Evolutionary conservation across 37 sponge, comb jelly and placozoan genomes (phyloP).

Genomic region (Ianthella basta): DNA sequence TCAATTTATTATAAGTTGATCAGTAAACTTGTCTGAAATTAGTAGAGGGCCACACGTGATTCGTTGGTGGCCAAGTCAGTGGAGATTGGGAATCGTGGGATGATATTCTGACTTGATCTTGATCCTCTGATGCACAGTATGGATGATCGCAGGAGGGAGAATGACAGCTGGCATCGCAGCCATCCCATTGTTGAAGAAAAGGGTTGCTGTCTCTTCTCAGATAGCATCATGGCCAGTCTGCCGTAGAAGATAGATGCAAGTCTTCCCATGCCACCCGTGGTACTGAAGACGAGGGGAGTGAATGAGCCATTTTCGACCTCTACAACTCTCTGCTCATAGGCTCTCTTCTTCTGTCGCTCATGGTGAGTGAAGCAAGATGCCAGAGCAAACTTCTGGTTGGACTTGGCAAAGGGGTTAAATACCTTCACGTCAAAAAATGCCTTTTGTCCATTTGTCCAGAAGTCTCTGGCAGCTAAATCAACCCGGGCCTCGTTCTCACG

Average conservation of each 20-base stretch:
- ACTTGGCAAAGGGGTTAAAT: constrained; percentile 31
- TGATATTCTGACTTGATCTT: background rate
- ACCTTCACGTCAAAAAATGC: constrained; percentile 35
- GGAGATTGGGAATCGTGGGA: constrained; percentile 2
- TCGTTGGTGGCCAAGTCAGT: background rate
- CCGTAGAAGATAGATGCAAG: constrained; percentile 26
- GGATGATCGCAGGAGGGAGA: constrained; percentile 7
- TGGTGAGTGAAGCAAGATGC: constrained; percentile 25
- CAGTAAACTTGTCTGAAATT: no score
- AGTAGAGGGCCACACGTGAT: no score
- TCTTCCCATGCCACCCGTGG: constrained; percentile 26
- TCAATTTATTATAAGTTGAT: no score
- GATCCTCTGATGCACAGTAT: constrained; percentile 20
- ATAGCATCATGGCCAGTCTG: constrained; percentile 15
- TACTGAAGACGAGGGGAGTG: constrained; percentile 19
- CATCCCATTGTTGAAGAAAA: constrained; percentile 23
- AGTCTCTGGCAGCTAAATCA: constrained; percentile 17
- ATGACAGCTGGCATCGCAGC: constrained; percentile 10
- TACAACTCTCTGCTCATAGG: constrained; percentile 17
- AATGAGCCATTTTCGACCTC: constrained; percentile 23
- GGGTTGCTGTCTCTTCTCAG: constrained; percentile 22
- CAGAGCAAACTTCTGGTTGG: constrained; percentile 31
- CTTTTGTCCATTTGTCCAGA: constrained; percentile 30
- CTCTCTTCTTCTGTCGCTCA: background rate
- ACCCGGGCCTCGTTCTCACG: constrained; percentile 2